These are phyloP conservation scores for Eristalinus aeneus DNA, from an alignment of 2,888 invertebrate species.

Conservation along the genomic window DNA sequence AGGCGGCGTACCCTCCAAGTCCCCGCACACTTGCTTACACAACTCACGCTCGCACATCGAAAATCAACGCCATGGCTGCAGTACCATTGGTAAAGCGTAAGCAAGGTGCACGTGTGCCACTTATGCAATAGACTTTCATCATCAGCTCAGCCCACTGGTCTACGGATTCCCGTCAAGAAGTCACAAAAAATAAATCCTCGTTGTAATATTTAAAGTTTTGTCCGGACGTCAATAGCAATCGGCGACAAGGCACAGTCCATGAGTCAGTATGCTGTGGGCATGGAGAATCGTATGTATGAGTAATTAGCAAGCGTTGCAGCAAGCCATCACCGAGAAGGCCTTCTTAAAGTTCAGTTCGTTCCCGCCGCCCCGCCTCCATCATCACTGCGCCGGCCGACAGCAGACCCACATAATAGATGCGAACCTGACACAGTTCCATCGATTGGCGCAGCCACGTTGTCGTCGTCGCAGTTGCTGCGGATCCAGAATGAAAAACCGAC, in stretches of 20 bases:
- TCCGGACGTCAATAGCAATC: neutral
- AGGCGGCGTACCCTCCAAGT: neutral
- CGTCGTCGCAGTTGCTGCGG: neutral
- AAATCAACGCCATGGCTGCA: conserved; percentile 38
- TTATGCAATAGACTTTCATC: conserved; percentile 19
- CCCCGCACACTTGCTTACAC: conserved; percentile 10
- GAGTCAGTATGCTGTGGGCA: neutral
- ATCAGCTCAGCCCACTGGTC: neutral
- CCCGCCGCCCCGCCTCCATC: neutral
- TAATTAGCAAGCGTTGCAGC: neutral
- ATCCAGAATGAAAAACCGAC: conserved; percentile 39
- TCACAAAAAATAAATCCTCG: neutral
- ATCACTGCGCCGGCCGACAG: conserved; percentile 38
- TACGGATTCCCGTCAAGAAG: neutral
- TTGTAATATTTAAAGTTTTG: neutral
- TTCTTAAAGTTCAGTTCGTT: conserved; percentile 53
- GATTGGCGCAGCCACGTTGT: conserved; percentile 30
- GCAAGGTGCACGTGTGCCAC: conserved; percentile 9
- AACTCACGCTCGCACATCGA: conserved; percentile 31
- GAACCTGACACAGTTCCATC: conserved; percentile 67
- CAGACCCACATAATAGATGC: conserved; percentile 59
- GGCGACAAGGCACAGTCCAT: neutral
- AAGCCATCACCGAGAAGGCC: conserved; percentile 34
- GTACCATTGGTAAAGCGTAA: conserved; percentile 4
- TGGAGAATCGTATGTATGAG: neutral